Conservation (phyloP, 2,113 vertebrate genomes). For the Melanostigma gelatinosum region DNA sequence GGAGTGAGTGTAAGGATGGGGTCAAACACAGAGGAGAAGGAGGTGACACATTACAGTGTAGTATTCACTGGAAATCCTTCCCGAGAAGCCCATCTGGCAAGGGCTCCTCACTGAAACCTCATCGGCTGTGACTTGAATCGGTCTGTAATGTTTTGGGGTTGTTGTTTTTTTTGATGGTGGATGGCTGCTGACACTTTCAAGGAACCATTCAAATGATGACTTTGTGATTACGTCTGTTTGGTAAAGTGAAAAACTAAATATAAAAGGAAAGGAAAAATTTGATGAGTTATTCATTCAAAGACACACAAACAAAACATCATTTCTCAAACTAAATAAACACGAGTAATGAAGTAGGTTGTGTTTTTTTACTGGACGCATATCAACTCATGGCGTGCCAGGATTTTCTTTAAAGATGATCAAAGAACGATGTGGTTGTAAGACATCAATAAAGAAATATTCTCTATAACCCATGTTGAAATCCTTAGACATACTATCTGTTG, state of each 20-base stretch:
- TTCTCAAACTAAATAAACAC: conserved; percentile 32
- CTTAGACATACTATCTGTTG: conserved; percentile 21
- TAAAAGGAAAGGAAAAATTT: background rate
- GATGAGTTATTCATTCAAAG: conserved; percentile 9
- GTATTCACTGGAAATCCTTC: conserved; percentile 49
- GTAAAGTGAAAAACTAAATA: background rate
- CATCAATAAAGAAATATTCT: conserved; percentile 27
- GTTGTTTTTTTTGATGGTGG: background rate
- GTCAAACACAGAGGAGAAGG: conserved; percentile 9
- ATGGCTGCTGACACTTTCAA: background rate
- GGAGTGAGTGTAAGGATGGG: conserved; percentile 23
- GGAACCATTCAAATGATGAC: background rate
- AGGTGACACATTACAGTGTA: conserved; percentile 37
- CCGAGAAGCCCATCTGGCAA: conserved; percentile 48
- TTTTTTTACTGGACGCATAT: background rate
- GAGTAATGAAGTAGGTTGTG: background rate
- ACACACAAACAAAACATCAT: conserved; percentile 10
- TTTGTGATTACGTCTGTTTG: background rate
- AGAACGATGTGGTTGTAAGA: conserved; percentile 33
- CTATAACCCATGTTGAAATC: conserved; percentile 16
- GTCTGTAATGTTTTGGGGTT: background rate
- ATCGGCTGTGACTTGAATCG: conserved; percentile 36
- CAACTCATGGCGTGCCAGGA: background rate
- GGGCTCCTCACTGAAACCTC: conserved; percentile 41
- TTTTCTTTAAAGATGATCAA: conserved; percentile 54